Evolutionary conservation across 2,797 vertebrate species (phyloP).

Genomic region (Etheostoma perlongum): DNA sequence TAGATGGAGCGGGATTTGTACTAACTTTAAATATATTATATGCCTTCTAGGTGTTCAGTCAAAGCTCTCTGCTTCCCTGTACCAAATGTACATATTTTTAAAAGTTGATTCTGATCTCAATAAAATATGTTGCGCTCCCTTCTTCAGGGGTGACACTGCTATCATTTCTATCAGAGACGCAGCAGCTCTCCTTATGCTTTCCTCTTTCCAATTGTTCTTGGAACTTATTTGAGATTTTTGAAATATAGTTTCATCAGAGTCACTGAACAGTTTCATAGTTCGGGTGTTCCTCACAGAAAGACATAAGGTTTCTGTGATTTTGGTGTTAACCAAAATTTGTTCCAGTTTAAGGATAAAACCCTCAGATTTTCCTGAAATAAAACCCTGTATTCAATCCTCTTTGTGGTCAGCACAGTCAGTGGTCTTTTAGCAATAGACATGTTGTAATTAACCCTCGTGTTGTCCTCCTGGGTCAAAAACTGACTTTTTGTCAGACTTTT

Average conservation of each 20-base stretch:
- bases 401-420: too few relatives aligned
- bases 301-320: background rate
- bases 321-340: background rate
- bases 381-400: too few relatives aligned
- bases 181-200: conserved; percentile 2
- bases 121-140: too few relatives aligned
- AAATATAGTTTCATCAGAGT: conserved; percentile 13
- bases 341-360: background rate
- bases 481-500: too few relatives aligned
- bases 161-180: conserved; percentile 13
- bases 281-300: background rate
- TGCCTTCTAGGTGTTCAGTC: conserved; percentile 41
- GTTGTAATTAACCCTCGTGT: background rate
- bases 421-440: background rate
- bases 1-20: conserved; percentile 30
- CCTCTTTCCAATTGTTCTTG: conserved; percentile 31
- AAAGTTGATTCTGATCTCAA: too few relatives aligned
- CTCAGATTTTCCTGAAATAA: background rate
- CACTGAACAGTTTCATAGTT: background rate
- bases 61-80: background rate
- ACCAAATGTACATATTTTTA: too few relatives aligned
- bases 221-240: conserved; percentile 33
- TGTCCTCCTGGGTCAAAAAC: too few relatives aligned
- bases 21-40: conserved; percentile 23
- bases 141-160: background rate